Evolutionary conservation across 2,113 vertebrate species (phyloP).

Genomic region (Dipodomys merriami): DNA sequence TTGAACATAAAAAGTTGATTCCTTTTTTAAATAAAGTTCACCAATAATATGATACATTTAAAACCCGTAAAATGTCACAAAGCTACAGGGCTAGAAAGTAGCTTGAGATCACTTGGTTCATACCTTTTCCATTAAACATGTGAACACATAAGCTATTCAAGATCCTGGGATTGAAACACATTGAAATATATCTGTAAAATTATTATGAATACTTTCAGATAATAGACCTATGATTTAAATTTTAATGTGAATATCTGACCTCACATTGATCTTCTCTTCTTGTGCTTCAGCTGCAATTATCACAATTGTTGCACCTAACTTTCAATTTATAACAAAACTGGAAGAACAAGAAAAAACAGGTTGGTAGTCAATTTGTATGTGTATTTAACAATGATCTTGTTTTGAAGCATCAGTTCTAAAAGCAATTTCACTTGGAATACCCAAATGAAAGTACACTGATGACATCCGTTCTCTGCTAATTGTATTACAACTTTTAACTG

Average conservation of each 20-base stretch:
- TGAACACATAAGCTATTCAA: constrained; percentile 45
- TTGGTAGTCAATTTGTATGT: background rate
- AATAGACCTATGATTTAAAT: constrained; percentile 53
- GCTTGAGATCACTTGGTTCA: constrained; percentile 62
- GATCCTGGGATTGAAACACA: constrained; percentile 40
- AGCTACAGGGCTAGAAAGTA: constrained; percentile 42
- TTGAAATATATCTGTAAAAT: constrained; percentile 46
- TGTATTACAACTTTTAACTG: constrained; percentile 23
- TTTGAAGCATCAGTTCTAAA: constrained; percentile 55
- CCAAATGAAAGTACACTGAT: constrained; percentile 10
- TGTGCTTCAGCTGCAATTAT: constrained; percentile 53
- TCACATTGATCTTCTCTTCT: constrained; percentile 40
- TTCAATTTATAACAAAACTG: constrained; percentile 41
- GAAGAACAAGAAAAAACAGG: constrained; percentile 21
- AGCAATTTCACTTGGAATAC: constrained; percentile 25
- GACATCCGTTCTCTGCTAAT: background rate
- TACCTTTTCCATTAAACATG: constrained; percentile 55
- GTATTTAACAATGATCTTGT: background rate
- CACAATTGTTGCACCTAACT: constrained; percentile 34
- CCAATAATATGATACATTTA: constrained; percentile 22
- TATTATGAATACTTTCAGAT: constrained; percentile 46
- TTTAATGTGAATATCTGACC: constrained; percentile 64
- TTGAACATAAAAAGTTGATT: constrained; percentile 61
- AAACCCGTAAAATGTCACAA: constrained; percentile 42
- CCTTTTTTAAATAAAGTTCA: constrained; percentile 50